phyloP scores from a whole-genome alignment of 37 sponge, comb jelly and placozoan species.

The Crambe crambe region DNA sequence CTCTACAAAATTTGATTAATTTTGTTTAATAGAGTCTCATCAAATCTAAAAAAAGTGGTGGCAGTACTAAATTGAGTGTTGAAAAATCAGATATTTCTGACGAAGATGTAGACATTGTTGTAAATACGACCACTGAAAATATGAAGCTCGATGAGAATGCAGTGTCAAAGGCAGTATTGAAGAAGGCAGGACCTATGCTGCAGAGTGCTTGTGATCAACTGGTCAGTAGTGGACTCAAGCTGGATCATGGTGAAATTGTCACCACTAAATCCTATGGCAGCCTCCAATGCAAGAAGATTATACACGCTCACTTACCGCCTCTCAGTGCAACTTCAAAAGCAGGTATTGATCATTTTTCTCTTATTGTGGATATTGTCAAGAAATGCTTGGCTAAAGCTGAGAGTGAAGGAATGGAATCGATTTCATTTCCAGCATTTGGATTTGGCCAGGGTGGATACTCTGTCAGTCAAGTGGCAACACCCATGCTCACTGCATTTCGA shows the following conservation, averaged over 20 bases:
- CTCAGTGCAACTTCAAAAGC: neutral
- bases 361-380: slow-evolving; percentile 15
- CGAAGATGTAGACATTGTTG: slow-evolving; percentile 42
- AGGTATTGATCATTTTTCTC: neutral
- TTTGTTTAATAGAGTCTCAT: neutral
- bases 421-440: slow-evolving; percentile 51
- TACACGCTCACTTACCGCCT: slow-evolving; percentile 36
- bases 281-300: slow-evolving; percentile 47
- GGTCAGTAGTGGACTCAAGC: neutral
- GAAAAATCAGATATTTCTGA: slow-evolving; percentile 36
- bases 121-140: slow-evolving; percentile 44
- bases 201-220: slow-evolving; percentile 22
- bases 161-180: slow-evolving; percentile 21
- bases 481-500: slow-evolving; percentile 13
- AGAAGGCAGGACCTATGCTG: slow-evolving; percentile 35
- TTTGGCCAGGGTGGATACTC: slow-evolving; percentile 28
- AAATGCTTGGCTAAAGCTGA: slow-evolving; percentile 31
- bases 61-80: slow-evolving; percentile 10
- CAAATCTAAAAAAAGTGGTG: neutral
- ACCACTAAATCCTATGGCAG: slow-evolving; percentile 20
- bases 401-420: neutral
- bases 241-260: slow-evolving; percentile 24
- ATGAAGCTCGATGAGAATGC: slow-evolving; percentile 10
- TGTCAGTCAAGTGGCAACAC: slow-evolving; percentile 6
- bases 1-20: neutral